Evolutionary conservation across 2,888 invertebrate genomes (phyloP), one percentile per base, ranked within the genome.

Genomic region (Trissoscelio sp.): DNA sequence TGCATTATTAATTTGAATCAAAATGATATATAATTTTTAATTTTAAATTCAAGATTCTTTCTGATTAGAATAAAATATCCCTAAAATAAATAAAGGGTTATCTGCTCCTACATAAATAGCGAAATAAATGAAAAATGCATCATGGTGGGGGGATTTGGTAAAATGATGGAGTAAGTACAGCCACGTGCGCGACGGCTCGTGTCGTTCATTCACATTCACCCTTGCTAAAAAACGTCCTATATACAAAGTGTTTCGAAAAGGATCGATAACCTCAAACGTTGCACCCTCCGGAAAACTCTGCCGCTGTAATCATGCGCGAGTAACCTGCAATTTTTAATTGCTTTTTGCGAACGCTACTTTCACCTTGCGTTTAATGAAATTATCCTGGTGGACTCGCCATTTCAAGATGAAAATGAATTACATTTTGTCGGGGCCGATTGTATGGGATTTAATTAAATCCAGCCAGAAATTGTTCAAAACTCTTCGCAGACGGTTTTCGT

Each of bases 121-220:
- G 20, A 58, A 57, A 70, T 78, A 58, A 78, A 70, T 72, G 48
- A 48, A 39, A 79, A 78, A 53, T 22, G 18, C 44, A 16, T 0
- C 2, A 0, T 24, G 18, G 67, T 34, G 60, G 67, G 39, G 37
- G 70, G 74, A 57, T 64, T 46, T 44, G 12, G 64, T 64, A 57
- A 80, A 80, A 64, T 69, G 74, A 74, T 70, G 69, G 64, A 80
- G 42, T 75, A 80, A 75, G 80, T 34, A 75, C 20, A 53, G 78
- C 70, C 81, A 82, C 81, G 81, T 82, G 81, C 73, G 60, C 74
- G 58, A 57, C 60, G 70, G 74, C 81, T 79, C 77, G 78, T 79
- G 79, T 78, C 82, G 69, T 79, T 78, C 72, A 82, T 82, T 82
- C 82, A 82, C 79, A 70, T 79, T 79, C 74, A 79, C 79, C 79